Conservation (phyloP, 1,140 invertebrate species). For the Scaptomyza graminum region DNA sequence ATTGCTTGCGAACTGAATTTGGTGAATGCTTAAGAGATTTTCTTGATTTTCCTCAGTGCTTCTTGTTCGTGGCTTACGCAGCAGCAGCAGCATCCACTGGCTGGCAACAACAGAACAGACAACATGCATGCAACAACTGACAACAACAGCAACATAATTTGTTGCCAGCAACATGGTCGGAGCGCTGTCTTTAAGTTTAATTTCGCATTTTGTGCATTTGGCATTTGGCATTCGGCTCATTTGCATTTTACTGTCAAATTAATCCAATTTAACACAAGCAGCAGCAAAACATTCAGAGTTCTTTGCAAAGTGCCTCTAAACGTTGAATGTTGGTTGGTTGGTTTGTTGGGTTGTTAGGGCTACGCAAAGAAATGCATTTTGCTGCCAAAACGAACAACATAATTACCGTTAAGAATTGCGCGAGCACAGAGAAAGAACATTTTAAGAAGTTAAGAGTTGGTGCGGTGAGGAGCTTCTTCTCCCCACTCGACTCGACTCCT, state of each 20-base stretch:
- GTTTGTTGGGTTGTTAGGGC: constrained; percentile 48
- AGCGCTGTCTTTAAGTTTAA: constrained; percentile 58
- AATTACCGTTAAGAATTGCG: constrained; percentile 82
- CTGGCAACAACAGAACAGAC: background rate
- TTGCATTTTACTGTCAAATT: constrained; percentile 83
- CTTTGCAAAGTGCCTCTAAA: background rate
- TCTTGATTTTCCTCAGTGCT: background rate
- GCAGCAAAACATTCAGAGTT: constrained; percentile 4
- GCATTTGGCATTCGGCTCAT: constrained; percentile 77
- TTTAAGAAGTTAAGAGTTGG: constrained; percentile 55
- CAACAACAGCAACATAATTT: constrained; percentile 68
- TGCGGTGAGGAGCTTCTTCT: background rate
- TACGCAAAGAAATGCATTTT: constrained; percentile 36
- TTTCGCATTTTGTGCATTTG: constrained; percentile 58
- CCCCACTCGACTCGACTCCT: constrained; percentile 36
- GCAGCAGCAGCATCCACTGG: background rate
- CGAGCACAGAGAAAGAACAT: constrained; percentile 59
- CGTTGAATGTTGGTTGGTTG: constrained; percentile 12
- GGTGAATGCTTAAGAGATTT: background rate
- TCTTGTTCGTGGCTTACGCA: constrained; percentile 33
- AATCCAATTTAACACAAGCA: constrained; percentile 81
- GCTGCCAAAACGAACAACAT: constrained; percentile 82
- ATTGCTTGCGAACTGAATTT: background rate
- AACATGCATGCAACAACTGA: constrained; percentile 2
- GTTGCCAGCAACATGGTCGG: constrained; percentile 67